Evolutionary conservation across 2,797 vertebrate genomes (phyloP), one percentile per base, ranked within the genome.

Genomic region (Moxostoma hubbsi): DNA sequence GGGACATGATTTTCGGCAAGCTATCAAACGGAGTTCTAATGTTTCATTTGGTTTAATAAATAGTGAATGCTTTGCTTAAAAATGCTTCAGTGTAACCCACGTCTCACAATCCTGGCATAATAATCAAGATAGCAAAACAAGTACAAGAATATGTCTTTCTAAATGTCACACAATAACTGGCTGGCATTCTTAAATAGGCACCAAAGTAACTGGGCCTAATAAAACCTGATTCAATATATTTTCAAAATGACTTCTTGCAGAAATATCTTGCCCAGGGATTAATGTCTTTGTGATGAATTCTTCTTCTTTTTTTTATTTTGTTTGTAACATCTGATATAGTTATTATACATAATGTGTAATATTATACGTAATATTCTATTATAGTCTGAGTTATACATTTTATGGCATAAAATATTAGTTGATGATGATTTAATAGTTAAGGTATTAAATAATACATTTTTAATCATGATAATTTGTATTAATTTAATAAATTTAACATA

Each of bases 111-210:
- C n/a, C 18, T 62, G 12, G 46, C 45, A 53, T 70, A 61, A 68
- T 81, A 75, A 79, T 73, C 15, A 69, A 77, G 16, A 51, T 76
- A n/a, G 12, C 49, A 51, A 24, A 24, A 24, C 61, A 77, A 75
- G 65, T 45, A 68, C 70, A 80, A 57, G 66, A 87, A 88, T 86
- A 85, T 72, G 85, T 87, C 86, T 82, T 82, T 77, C 77, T 83
- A 89, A 90, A 89, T 90, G 89, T 88, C 89, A 90, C 77, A 76
- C 72, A 77, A 63, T 74, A 59, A 61, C 71, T 49, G 66, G 57
- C 70, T 68, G 77, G 73, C 55, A 78, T 84, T 84, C 82, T 66
- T 85, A 62, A 74, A 57, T 79, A 51, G 71, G 74, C 77, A 43
- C 82, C 80, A 79, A 65, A 74, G 62, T 67, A 77, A 73, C 49